Percentiles rank a stretch among this genome's conserved stretches.
Conservation (phyloP, 2,888 invertebrate genomes). For the Diadromus collaris region DNA sequence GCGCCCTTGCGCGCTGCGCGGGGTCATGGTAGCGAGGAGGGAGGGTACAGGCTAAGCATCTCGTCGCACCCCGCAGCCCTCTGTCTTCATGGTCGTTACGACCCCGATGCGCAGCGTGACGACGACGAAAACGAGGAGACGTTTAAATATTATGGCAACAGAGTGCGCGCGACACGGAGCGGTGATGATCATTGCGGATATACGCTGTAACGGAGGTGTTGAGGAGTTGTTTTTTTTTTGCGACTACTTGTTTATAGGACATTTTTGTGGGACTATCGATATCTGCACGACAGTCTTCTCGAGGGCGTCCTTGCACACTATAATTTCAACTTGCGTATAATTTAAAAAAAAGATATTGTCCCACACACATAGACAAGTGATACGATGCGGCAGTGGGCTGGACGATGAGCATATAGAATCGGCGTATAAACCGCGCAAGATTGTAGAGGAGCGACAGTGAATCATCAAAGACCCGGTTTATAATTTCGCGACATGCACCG, state of each 20-base stretch:
- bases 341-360: background rate
- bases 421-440: constrained; percentile 53
- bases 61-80: constrained; percentile 4
- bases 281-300: background rate
- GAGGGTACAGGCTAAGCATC: background rate
- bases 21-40: constrained; percentile 12
- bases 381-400: constrained; percentile 17
- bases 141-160: constrained; percentile 44
- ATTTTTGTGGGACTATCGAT: background rate
- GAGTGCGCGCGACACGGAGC: constrained; percentile 5
- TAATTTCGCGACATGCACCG: constrained; percentile 57
- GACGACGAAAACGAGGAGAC: constrained; percentile 26
- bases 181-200: constrained; percentile 3
- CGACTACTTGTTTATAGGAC: background rate
- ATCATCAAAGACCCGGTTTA: constrained; percentile 55
- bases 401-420: constrained; percentile 1
- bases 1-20: constrained; percentile 1
- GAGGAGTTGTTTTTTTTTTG: background rate
- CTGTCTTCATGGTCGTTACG: constrained; percentile 23
- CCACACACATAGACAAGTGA: constrained; percentile 26
- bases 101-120: constrained; percentile 26
- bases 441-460: constrained; percentile 60
- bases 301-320: background rate
- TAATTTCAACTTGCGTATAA: background rate
- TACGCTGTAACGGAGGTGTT: constrained; percentile 15